phyloP scores from a whole-genome alignment of 2,797 vertebrate species.

The Zenarchopterus dispar region DNA sequence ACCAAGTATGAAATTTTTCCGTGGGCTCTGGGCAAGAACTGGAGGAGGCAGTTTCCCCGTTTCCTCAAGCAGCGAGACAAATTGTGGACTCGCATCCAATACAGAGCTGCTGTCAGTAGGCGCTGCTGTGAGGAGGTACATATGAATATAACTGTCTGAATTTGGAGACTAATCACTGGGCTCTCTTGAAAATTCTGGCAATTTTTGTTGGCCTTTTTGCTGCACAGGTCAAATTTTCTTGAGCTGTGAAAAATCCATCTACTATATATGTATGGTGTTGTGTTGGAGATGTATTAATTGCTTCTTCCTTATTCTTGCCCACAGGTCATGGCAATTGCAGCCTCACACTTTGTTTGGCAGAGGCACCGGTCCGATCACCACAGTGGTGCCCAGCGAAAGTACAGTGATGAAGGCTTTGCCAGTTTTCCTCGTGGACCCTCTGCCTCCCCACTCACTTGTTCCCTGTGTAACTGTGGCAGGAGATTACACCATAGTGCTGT shows the following conservation, averaged over 20 bases:
- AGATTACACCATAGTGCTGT: conserved; percentile 58
- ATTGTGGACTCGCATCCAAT: conserved; percentile 92
- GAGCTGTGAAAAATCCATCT: neutral
- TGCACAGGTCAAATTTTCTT: neutral
- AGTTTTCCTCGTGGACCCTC: conserved; percentile 85
- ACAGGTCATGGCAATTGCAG: conserved; percentile 95
- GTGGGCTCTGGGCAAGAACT: conserved; percentile 93
- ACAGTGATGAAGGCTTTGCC: conserved; percentile 49
- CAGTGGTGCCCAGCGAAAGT: conserved; percentile 88
- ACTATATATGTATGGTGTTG: neutral
- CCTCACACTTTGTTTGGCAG: conserved; percentile 90
- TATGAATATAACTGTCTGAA: neutral
- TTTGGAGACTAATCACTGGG: no score
- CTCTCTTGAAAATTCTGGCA: neutral
- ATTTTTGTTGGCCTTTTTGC: conserved; percentile 4
- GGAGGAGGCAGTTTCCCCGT: conserved; percentile 89
- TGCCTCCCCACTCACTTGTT: conserved; percentile 79
- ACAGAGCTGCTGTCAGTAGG: conserved; percentile 93
- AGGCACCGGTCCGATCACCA: conserved; percentile 87
- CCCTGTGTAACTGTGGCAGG: conserved; percentile 76
- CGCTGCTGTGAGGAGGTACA: conserved; percentile 95
- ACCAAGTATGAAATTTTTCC: conserved; percentile 96
- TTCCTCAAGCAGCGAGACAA: conserved; percentile 92
- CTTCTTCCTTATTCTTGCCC: conserved; percentile 9
- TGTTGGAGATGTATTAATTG: neutral